Conservation (phyloP, 2,888 invertebrate genomes). For the Bursaphelenchus okinawaensis region DNA sequence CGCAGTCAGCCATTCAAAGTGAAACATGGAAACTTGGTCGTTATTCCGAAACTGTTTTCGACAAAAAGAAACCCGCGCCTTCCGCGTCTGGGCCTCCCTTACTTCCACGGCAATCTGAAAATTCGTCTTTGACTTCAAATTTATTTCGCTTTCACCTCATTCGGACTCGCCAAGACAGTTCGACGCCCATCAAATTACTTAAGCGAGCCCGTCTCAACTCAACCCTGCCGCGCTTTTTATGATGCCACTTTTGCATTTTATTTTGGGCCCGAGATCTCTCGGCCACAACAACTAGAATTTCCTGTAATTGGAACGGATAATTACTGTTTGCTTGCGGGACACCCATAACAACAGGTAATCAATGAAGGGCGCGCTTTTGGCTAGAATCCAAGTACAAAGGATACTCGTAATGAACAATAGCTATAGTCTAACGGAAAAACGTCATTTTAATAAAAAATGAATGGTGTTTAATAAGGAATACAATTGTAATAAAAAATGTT, state of each 20-base stretch:
- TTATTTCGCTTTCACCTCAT: background rate
- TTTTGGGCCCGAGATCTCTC: background rate
- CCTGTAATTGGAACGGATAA: background rate
- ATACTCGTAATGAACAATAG: background rate
- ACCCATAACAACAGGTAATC: background rate
- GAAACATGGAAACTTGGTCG: background rate
- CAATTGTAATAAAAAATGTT: background rate
- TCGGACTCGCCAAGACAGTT: background rate
- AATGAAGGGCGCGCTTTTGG: background rate
- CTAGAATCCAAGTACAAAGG: background rate
- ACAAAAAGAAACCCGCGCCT: too few relatives aligned
- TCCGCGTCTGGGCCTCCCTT: too few relatives aligned
- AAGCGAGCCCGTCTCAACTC: background rate
- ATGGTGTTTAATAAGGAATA: background rate
- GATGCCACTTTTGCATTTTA: background rate
- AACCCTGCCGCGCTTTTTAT: background rate
- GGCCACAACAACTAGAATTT: background rate
- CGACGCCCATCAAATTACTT: background rate
- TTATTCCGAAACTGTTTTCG: background rate
- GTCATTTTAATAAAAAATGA: background rate
- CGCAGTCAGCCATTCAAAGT: background rate
- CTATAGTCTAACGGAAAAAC: background rate
- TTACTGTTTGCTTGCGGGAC: background rate
- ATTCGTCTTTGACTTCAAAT: background rate
- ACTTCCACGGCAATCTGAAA: too few relatives aligned